These are phyloP conservation scores for Drosophila prosaltans DNA, from an alignment of 1,140 invertebrate species.

Conservation along the genomic window DNA sequence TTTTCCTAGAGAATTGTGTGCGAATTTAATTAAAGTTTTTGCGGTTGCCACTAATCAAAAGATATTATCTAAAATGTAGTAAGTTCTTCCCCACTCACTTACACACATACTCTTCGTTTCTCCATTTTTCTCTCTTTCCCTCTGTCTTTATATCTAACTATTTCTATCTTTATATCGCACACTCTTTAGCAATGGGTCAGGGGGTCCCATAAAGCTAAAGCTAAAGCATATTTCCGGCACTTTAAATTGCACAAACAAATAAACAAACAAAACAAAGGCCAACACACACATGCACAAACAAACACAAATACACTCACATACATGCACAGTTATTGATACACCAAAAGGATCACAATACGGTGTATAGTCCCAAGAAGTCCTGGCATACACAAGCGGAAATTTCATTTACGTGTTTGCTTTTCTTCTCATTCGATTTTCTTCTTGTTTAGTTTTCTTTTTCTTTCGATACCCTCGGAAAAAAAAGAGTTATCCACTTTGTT, in stretches of 20 bases:
- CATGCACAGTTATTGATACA: slow-evolving; percentile 53
- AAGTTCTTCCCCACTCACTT: slow-evolving; percentile 18
- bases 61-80: slow-evolving; percentile 70
- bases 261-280: slow-evolving; percentile 17
- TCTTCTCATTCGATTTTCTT: slow-evolving; percentile 57
- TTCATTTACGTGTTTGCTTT: slow-evolving; percentile 78
- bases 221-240: slow-evolving; percentile 71
- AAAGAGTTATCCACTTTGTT: background rate
- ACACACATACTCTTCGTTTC: background rate
- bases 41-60: slow-evolving; percentile 79
- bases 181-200: background rate
- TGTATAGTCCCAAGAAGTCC: slow-evolving; percentile 2
- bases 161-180: background rate
- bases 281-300: slow-evolving; percentile 13
- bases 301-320: slow-evolving; percentile 6
- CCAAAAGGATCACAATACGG: slow-evolving; percentile 29
- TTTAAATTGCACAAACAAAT: slow-evolving; percentile 71
- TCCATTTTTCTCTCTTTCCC: background rate
- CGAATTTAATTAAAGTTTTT: slow-evolving; percentile 80
- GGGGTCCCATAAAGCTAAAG: slow-evolving; percentile 58
- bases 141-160: background rate
- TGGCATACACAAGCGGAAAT: slow-evolving; percentile 60
- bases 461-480: background rate
- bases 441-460: slow-evolving; percentile 40
- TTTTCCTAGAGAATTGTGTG: slow-evolving; percentile 66